These are phyloP conservation scores for Cyaniris semiargus DNA, from an alignment of 2,888 invertebrate species.

Conservation along the genomic window DNA sequence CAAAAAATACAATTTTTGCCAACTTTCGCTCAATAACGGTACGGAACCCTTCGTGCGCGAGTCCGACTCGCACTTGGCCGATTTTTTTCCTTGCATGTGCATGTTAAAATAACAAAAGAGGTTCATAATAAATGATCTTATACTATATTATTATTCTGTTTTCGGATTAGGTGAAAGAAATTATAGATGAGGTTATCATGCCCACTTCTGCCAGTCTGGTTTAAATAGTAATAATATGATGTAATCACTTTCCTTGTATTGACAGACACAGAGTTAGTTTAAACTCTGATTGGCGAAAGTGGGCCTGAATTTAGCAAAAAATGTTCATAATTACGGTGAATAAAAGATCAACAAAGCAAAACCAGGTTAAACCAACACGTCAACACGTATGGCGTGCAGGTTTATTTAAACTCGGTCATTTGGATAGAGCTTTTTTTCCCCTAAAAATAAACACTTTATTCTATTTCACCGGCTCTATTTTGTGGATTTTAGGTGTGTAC, in stretches of 20 bases:
- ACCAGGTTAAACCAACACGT: constrained; percentile 14
- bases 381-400: constrained; percentile 24
- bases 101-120: not conserved
- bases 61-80: too few species aligned
- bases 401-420: constrained; percentile 21
- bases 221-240: too few species aligned
- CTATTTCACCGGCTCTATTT: not conserved
- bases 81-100: not conserved
- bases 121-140: too few species aligned
- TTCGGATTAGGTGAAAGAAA: too few species aligned
- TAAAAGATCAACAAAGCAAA: constrained; percentile 26
- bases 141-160: not conserved
- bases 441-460: constrained; percentile 25
- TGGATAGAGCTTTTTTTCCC: constrained; percentile 7
- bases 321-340: not conserved
- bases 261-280: not conserved
- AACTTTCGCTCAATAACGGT: too few species aligned
- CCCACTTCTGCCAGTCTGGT: too few species aligned
- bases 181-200: too few species aligned
- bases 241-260: too few species aligned
- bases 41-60: too few species aligned
- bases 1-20: too few species aligned
- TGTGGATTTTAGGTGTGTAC: constrained; percentile 3
- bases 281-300: not conserved
- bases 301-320: not conserved